phyloP scores from a whole-genome alignment of 2,113 vertebrate species.

The Scopus umbretta region DNA sequence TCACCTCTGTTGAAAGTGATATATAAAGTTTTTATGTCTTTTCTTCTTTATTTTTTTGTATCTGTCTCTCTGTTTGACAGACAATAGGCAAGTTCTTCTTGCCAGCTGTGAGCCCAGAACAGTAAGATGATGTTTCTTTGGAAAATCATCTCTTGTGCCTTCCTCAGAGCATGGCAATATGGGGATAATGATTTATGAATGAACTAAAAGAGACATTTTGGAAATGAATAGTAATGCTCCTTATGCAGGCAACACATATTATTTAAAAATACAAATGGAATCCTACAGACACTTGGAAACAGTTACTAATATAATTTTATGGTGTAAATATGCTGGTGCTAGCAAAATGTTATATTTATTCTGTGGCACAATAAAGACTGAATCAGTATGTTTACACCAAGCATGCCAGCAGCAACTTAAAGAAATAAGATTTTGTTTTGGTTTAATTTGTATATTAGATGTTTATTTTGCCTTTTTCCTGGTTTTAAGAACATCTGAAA shows the following conservation, averaged over 20 bases:
- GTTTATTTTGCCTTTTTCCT: neutral
- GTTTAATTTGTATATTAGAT: neutral
- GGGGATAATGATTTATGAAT: neutral
- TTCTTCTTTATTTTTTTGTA: neutral
- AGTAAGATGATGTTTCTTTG: neutral
- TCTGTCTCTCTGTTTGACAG: neutral
- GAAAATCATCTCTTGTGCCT: neutral
- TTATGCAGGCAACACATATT: neutral
- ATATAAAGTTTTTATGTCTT: neutral
- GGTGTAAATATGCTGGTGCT: neutral
- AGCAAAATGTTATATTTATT: neutral
- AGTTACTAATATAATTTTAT: neutral
- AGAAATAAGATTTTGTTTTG: neutral
- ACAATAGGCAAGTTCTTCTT: neutral
- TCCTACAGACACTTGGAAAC: neutral
- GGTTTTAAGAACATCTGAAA: neutral
- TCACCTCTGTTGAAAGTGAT: neutral
- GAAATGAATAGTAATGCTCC: neutral
- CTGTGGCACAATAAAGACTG: neutral
- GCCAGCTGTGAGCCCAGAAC: neutral
- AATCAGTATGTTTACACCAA: neutral
- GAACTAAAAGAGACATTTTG: neutral
- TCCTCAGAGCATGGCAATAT: neutral
- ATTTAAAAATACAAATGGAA: neutral
- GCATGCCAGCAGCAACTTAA: neutral